Base-by-base conservation (phyloP, 35 echinoderm and acorn worm species). In the Hemicentrotus pulcherrimus region DNA sequence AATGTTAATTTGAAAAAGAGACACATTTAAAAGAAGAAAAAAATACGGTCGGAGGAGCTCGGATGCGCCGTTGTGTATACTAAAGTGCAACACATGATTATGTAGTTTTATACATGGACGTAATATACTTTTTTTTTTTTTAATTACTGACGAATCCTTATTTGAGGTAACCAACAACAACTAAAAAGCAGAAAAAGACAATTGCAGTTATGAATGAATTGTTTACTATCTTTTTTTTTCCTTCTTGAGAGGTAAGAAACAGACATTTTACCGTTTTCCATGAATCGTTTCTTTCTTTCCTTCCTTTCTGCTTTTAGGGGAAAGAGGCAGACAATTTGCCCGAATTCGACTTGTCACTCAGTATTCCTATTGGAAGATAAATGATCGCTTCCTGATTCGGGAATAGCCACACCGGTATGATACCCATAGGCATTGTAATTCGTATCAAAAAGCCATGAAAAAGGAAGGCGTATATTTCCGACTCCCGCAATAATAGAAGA, bases 341-440 rank as follows among this genome's bases (percentile, higher is more conserved):
- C 19, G 19, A 78, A 78, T 78, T 78, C 65, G 65, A 78, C 28
- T 32, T 47, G 46, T 90, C 88, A 90, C 4, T 90, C 88, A 90
- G 32, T 47, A 0, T 46, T 47, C 32, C 46, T 41, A 16, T 33
- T 45, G 12, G 31, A 90, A 90, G 88, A 90, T 90, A 90, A 90
- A 18, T 8, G 31, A 90, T 90, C 30, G 88, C 88, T 90, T 90
- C 88, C 88, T 90, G 88, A 6, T 33, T 33, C 12, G 88, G 88
- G 88, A 90, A 90, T 32, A 47, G 14, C 19, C 32, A 47, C 33
- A 41, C 33, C 88, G 88, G 88, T 90, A 90, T 90, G n/a, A 30
- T 35, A 90, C 88, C 88, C 88, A 15, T 5, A 90, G 88, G 88
- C 46, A 90, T 90, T 90, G 88, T 90, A 32, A 90, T 90, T 33